These are phyloP conservation scores for Trachythela sp. DNA, from an alignment of 64 coral and sea anemone species.

Conservation along the genomic window DNA sequence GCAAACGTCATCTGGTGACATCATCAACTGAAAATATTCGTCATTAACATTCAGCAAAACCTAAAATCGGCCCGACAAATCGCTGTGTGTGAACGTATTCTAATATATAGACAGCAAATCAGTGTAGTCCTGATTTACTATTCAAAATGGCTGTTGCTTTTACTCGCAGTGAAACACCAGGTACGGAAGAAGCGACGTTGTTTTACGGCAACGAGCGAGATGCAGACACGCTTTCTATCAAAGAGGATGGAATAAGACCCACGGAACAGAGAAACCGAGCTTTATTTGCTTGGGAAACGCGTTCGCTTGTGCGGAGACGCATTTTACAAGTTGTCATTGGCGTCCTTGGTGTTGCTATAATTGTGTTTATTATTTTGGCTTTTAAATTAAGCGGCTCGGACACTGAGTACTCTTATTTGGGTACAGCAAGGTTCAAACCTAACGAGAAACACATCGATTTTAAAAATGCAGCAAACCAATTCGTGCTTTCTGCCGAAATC, in stretches of 20 bases:
- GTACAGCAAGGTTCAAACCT: not conserved
- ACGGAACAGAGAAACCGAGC: not conserved
- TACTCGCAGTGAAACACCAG: not conserved
- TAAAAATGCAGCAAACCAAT: not conserved
- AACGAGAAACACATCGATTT: not conserved
- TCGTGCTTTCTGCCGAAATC: not conserved
- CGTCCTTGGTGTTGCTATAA: not conserved
- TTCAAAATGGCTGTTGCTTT: not conserved
- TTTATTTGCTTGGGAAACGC: conserved; percentile 4
- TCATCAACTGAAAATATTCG: no score
- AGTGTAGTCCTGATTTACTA: no score
- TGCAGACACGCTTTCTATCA: conserved; percentile 18
- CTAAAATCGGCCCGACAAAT: no score
- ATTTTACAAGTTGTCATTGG: conserved; percentile 14
- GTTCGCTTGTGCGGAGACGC: not conserved
- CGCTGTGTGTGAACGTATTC: no score
- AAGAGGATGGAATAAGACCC: not conserved
- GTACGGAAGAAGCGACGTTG: conserved; percentile 4
- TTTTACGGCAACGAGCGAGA: conserved; percentile 22
- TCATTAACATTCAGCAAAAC: no score
- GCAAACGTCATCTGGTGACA: no score
- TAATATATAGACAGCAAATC: no score
- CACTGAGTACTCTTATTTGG: not conserved
- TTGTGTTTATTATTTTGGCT: not conserved
- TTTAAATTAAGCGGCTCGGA: not conserved